Percentiles rank a stretch among this genome's conserved stretches.
These are phyloP conservation scores for Himalopsyche tibetana DNA, from an alignment of 2,888 invertebrate genomes.

Conservation along the genomic window DNA sequence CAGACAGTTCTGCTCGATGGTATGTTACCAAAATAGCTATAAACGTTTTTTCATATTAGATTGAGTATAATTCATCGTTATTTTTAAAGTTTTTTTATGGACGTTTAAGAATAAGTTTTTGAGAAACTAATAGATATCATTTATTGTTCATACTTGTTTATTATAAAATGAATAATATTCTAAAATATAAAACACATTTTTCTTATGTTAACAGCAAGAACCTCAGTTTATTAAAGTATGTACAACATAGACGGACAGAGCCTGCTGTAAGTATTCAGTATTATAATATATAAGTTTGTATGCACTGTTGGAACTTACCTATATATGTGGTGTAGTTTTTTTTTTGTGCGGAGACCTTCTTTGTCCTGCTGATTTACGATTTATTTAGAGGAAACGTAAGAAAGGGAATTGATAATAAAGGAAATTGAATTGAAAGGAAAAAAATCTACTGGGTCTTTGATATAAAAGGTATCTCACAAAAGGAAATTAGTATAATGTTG, in stretches of 20 bases:
- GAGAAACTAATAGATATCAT: too few species aligned
- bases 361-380: constrained; percentile 29
- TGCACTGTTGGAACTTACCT: not conserved
- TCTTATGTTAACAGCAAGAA: not conserved
- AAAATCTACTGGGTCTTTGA: not conserved
- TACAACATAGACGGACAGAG: not conserved
- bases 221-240: not conserved
- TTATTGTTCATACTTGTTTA: too few species aligned
- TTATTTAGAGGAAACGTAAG: constrained; percentile 26
- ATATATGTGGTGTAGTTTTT: constrained; percentile 16
- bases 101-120: too few species aligned
- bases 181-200: too few species aligned
- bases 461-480: not conserved
- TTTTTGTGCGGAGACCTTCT: constrained; percentile 5
- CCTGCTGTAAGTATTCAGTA: not conserved
- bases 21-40: too few species aligned
- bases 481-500: not conserved
- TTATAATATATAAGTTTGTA: not conserved
- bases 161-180: too few species aligned
- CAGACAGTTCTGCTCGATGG: too few species aligned
- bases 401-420: constrained; percentile 30
- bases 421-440: constrained; percentile 23
- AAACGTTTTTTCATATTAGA: too few species aligned
- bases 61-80: too few species aligned
- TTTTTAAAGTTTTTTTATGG: too few species aligned